Evolutionary conservation across 2,113 vertebrate species (phyloP).

Genomic region (Podarcis muralis): DNA sequence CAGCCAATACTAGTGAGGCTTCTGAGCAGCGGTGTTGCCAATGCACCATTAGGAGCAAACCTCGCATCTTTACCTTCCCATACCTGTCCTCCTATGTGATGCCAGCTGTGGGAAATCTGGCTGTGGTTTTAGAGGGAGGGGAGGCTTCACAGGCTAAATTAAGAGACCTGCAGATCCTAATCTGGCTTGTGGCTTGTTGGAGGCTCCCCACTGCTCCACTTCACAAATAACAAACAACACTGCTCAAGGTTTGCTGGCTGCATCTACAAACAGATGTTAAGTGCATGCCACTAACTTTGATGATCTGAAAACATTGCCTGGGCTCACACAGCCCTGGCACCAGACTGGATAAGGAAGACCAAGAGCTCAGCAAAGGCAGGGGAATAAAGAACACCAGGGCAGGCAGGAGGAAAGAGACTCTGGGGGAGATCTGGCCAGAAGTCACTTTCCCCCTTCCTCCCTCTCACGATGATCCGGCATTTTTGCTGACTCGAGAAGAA

Average conservation of each 20-base stretch:
- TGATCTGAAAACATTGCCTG: neutral
- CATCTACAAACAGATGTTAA: neutral
- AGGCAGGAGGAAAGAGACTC: conserved; percentile 25
- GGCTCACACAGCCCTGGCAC: neutral
- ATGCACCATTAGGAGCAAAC: too few species aligned
- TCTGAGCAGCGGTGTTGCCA: too few species aligned
- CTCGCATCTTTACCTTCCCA: too few species aligned
- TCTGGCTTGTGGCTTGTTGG: too few species aligned
- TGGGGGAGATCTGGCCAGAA: neutral
- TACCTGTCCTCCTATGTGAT: too few species aligned
- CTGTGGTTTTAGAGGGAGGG: too few species aligned
- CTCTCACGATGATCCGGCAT: neutral
- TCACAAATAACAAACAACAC: neutral
- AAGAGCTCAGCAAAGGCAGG: conserved; percentile 31
- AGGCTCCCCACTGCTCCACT: neutral
- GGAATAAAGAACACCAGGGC: neutral
- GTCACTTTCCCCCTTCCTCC: neutral
- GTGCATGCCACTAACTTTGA: neutral
- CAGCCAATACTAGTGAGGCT: too few species aligned
- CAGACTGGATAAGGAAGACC: conserved; percentile 15
- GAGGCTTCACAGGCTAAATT: too few species aligned
- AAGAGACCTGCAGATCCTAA: too few species aligned
- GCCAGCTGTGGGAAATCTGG: too few species aligned
- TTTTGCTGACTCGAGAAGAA: conserved; percentile 1
- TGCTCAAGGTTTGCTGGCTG: neutral